A percentile compares a stretch with the other conserved stretches of the same genome.
These are phyloP conservation scores for Cantharis rufa DNA, from an alignment of 2,888 invertebrate species.

Conservation along the genomic window DNA sequence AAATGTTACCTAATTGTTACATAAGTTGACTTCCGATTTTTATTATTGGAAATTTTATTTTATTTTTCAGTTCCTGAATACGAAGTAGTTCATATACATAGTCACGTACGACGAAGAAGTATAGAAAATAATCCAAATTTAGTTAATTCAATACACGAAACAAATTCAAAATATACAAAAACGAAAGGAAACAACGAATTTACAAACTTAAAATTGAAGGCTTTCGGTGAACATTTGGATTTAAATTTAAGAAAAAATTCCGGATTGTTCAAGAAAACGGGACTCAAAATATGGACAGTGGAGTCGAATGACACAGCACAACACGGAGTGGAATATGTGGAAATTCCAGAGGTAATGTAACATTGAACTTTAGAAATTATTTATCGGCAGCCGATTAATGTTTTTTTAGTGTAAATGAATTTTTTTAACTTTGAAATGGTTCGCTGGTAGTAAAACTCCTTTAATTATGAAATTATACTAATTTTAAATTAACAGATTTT, in stretches of 20 bases:
- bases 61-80: conserved; percentile 74
- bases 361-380: conserved; percentile 10
- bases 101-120: conserved; percentile 60
- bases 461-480: not conserved
- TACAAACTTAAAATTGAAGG: conserved; percentile 67
- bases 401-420: not conserved
- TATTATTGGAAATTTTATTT: conserved; percentile 14
- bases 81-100: conserved; percentile 75
- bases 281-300: conserved; percentile 81
- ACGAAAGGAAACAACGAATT: conserved; percentile 43
- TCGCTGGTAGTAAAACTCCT: not conserved
- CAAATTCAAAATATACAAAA: conserved; percentile 38
- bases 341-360: conserved; percentile 72
- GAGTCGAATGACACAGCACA: conserved; percentile 77
- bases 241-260: conserved; percentile 75
- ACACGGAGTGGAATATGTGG: conserved; percentile 79
- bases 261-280: conserved; percentile 76
- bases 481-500: not conserved
- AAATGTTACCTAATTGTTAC: not conserved
- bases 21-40: conserved; percentile 5
- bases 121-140: conserved; percentile 29
- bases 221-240: conserved; percentile 78
- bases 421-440: not conserved
- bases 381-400: conserved; percentile 7
- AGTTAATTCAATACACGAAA: conserved; percentile 46